Percentiles rank a stretch among this genome's conserved stretches.
phyloP scores from a whole-genome alignment of 2,113 vertebrate species.

The Nipponia nippon region DNA sequence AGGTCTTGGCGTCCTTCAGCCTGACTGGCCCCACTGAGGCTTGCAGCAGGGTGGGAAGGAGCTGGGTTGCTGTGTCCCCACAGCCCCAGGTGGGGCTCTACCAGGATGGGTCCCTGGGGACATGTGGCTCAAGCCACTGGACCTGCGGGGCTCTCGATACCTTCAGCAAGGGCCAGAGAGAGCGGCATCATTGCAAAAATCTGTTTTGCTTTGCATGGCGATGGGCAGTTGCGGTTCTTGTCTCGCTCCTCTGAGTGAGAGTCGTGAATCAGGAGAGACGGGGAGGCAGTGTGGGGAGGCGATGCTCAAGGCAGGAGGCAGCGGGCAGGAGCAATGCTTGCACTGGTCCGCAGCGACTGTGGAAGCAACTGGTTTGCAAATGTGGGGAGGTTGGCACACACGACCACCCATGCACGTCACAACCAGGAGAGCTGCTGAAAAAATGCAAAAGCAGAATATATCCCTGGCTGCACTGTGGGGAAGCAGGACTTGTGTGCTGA shows the following conservation, averaged over 20 bases:
- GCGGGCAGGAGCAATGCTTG: accelerated
- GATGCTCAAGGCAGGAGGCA: not conserved
- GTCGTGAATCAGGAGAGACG: not conserved
- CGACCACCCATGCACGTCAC: accelerated
- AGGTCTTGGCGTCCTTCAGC: accelerated
- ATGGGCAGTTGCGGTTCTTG: not conserved
- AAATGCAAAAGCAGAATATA: not conserved
- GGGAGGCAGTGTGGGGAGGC: accelerated
- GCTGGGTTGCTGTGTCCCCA: accelerated
- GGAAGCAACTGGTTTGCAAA: not conserved
- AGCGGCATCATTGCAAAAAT: accelerated
- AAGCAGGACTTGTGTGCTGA: not conserved
- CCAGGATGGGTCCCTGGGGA: not conserved
- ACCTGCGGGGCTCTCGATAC: accelerated
- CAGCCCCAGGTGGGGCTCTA: accelerated
- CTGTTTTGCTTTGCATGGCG: not conserved
- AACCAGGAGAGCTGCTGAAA: accelerated
- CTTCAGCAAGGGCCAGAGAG: not conserved
- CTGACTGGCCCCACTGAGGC: accelerated
- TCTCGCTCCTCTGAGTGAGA: accelerated
- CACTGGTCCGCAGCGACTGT: accelerated
- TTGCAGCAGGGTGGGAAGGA: not conserved
- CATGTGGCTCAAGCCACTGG: accelerated
- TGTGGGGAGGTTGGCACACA: accelerated
- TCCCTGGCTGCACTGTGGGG: not conserved